Base-by-base conservation (phyloP, 1,140 invertebrate species). In the Drosophila guanche region DNA sequence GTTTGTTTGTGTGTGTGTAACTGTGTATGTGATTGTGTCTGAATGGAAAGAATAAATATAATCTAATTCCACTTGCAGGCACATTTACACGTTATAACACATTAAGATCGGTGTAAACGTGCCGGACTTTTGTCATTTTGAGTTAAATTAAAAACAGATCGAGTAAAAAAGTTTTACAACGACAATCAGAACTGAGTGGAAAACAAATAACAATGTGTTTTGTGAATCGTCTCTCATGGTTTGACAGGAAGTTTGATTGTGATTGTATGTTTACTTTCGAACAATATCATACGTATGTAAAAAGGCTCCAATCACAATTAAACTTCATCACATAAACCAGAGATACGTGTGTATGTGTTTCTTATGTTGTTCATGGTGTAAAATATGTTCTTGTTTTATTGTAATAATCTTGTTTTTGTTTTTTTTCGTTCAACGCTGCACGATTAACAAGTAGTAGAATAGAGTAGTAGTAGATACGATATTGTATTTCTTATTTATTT, bases 391-490 rank as follows among this genome's bases (percentile, higher is more conserved):
- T 12, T 37, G 33, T 37, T 37, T 37, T 37, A 37, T 10, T 37
- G 10, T 12, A 12, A 37, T 37, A 37, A 37, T 27, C 5, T 33
- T 33, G 8, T 25, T 77, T 59, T 77, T 50, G 55, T 47, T 65
- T 79, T 61, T 46, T 60, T 77, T 69, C 52, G 59, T 75, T 85
- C 81, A 85, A 85, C 80, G 80, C 80, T 85, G 81, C 63, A 85
- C 80, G 81, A 85, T 80, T 80, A 85, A 83, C 80, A 85, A 84
- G 80, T 75, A 70, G 59, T 73, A 70, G 65, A 76, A 77, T 83
- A 79, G 62, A 74, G 68, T 66, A 79, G 76, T 79, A 88, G 66
- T 78, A 86, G 69, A 67, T 83, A 77, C 66, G 66, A 69, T 69
- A 69, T 69, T 56, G 62, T 70, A 70, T 51, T 70, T 70, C 54